A percentile compares a stretch with the other conserved stretches of the same genome.
Evolutionary conservation across 1,140 invertebrate genomes (phyloP).

Genomic region (Centruroides sculpturatus): DNA sequence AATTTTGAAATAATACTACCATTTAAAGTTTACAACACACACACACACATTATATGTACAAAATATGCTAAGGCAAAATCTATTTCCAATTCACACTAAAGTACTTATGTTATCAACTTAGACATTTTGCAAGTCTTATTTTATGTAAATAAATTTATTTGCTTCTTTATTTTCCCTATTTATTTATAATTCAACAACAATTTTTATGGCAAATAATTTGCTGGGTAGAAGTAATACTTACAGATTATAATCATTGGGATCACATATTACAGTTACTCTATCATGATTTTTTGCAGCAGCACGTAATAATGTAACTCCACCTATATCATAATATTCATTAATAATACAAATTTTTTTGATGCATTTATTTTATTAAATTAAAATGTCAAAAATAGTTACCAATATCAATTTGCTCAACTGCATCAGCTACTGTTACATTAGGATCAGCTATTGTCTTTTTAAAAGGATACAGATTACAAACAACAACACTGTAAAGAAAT

Average conservation of each 20-base stretch:
- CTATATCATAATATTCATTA: constrained; percentile 25
- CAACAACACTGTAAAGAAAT: constrained; percentile 54
- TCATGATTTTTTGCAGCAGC: constrained; percentile 95
- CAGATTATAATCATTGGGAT: constrained; percentile 68
- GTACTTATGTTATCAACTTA: too few species aligned
- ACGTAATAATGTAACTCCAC: constrained; percentile 83
- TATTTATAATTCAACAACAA: too few species aligned
- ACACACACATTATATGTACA: too few species aligned
- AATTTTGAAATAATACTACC: too few species aligned
- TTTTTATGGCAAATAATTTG: too few species aligned
- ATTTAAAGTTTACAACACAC: too few species aligned
- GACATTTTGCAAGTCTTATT: too few species aligned
- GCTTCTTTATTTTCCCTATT: too few species aligned
- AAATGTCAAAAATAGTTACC: constrained; percentile 1
- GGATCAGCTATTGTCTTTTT: constrained; percentile 69
- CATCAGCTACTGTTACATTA: constrained; percentile 66
- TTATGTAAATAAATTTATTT: too few species aligned
- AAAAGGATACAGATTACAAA: constrained; percentile 96
- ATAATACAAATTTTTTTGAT: too few species aligned
- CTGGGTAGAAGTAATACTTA: constrained; percentile 3
- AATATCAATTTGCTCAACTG: constrained; percentile 64
- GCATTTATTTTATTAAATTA: not conserved
- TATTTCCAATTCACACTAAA: too few species aligned
- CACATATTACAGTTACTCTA: constrained; percentile 88
- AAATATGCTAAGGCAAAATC: too few species aligned